Evolutionary conservation across 2,888 invertebrate genomes (phyloP), one percentile per base, ranked within the genome.

Genomic region (Argyresthia albistria): DNA sequence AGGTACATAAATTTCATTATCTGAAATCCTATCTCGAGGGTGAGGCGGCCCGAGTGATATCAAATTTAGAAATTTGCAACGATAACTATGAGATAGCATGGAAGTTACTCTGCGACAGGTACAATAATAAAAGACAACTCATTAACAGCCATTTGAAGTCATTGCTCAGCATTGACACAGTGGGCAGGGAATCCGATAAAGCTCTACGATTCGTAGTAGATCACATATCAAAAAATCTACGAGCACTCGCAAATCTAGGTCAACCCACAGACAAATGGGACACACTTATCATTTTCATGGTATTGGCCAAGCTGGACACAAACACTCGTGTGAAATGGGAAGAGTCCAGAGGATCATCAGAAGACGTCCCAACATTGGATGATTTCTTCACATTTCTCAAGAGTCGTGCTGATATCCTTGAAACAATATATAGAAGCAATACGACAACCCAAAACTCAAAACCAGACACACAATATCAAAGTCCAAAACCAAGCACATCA

Each of bases 181-280:
- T 36, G 8, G 3, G 4, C 0, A 8, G 46, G 1, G 46, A 46
- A 37, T 52, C 46, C 1, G 52, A 45, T 1, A 46, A 10, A 4
- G 12, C 46, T 1, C 16, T 52, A 9, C 1, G 52, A 3, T 43
- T 8, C 10, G 8, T 51, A 6, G 10, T 43, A 3, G 51, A 51
- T 15, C 37, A 37, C 11, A 10, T 39, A 3, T 8, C 35, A 1
- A 60, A 53, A 63, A 66, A 66, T 52, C 54, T 66, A 52, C 56
- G 60, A 56, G 64, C 67, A 60, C 46, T 62, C 0, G 35, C n/a
- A n/a, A 58, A 50, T 4, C 49, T 62, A 16, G 60, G 60, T 0
- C 53, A 58, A 39, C 60, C 59, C 2, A 57, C 57, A 0, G 55
- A 59, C 8, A 43, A 58, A 8, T 63, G 61, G 60, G 59, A 61